phyloP scores from a whole-genome alignment of 2,797 vertebrate genomes.

The Salarias fasciatus region DNA sequence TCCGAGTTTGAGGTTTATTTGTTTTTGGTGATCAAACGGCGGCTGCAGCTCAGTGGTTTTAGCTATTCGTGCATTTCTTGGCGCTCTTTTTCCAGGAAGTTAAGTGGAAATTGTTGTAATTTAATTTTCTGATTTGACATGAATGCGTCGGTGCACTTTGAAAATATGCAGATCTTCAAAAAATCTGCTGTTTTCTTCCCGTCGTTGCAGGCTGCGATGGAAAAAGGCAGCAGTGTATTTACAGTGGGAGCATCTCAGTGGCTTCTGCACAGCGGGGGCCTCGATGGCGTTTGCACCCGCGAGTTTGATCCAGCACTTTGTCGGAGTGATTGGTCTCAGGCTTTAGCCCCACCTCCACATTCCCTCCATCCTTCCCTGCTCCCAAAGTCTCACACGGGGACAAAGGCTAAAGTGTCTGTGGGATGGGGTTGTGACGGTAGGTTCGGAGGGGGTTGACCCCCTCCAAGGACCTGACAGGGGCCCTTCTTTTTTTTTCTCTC shows the following conservation, averaged over 20 bases:
- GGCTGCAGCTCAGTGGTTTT: too few species aligned
- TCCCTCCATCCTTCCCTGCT: slow-evolving; percentile 65
- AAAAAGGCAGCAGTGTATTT: background rate
- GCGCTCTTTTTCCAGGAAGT: too few species aligned
- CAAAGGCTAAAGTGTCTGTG: slow-evolving; percentile 83
- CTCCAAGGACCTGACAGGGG: slow-evolving; percentile 75
- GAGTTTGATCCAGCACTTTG: slow-evolving; percentile 70
- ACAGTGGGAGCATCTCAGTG: slow-evolving; percentile 19
- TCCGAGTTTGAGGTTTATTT: background rate
- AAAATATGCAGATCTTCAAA: too few species aligned
- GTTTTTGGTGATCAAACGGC: too few species aligned
- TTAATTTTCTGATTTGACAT: too few species aligned
- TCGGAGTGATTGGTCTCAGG: slow-evolving; percentile 70
- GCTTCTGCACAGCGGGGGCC: slow-evolving; percentile 36
- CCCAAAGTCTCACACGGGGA: slow-evolving; percentile 72
- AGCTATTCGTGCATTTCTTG: too few species aligned
- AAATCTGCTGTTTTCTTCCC: too few species aligned
- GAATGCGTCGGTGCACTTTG: too few species aligned
- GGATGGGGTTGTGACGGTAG: slow-evolving; percentile 68
- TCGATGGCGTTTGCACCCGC: slow-evolving; percentile 43
- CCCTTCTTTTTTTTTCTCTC: slow-evolving; percentile 50
- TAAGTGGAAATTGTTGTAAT: too few species aligned
- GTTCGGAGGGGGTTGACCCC: slow-evolving; percentile 74
- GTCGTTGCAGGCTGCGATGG: too few species aligned
- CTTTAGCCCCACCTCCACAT: slow-evolving; percentile 63